These are phyloP conservation scores for Gallinago nigripennis DNA, from an alignment of 2,797 vertebrate genomes.

Conservation along the genomic window DNA sequence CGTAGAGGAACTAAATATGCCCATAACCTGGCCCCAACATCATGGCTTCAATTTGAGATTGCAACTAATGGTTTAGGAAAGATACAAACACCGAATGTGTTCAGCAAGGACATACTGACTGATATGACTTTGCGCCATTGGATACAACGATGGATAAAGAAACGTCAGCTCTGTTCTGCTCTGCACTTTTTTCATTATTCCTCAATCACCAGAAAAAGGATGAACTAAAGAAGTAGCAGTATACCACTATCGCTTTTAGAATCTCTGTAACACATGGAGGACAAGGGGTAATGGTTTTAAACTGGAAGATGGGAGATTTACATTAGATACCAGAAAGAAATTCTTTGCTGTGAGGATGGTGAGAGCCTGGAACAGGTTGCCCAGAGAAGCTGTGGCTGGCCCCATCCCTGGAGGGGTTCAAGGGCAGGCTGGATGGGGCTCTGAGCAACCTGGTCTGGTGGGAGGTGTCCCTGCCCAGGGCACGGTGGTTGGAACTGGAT, in stretches of 20 bases:
- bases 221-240: neutral
- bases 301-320: neutral
- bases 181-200: neutral
- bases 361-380: neutral
- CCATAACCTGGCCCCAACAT: neutral
- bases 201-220: neutral
- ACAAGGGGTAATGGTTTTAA: neutral
- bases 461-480: neutral
- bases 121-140: neutral
- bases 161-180: neutral
- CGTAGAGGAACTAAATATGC: neutral
- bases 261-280: neutral
- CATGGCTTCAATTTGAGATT: neutral
- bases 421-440: neutral
- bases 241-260: neutral
- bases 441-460: neutral
- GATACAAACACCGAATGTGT: neutral
- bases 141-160: neutral
- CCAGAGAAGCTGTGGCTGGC: neutral
- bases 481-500: neutral
- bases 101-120: neutral
- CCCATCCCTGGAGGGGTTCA: neutral
- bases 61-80: neutral
- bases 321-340: neutral
- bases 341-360: neutral